These are phyloP conservation scores for Ciconia maguari DNA, from an alignment of 2,113 vertebrate species.

Conservation along the genomic window DNA sequence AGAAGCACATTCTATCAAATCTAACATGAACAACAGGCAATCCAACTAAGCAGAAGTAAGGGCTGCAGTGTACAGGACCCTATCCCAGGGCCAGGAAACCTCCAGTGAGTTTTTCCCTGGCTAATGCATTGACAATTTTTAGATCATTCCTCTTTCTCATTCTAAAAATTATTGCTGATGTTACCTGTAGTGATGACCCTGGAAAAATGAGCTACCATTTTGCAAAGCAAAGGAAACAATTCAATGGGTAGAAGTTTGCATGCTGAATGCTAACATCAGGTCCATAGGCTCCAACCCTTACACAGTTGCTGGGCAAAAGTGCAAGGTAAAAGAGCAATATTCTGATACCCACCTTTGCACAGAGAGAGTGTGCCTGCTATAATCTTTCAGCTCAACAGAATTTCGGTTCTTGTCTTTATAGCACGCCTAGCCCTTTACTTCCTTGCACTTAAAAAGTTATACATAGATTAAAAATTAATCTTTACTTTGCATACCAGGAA, in stretches of 20 bases:
- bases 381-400: slow-evolving; percentile 35
- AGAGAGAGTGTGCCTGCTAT: neutral
- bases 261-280: neutral
- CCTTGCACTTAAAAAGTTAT: neutral
- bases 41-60: neutral
- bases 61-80: neutral
- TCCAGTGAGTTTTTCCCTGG: neutral
- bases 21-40: neutral
- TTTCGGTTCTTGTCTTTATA: slow-evolving; percentile 26
- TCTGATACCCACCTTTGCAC: neutral
- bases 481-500: slow-evolving; percentile 79
- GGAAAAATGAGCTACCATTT: neutral
- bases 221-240: neutral
- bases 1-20: neutral
- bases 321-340: neutral
- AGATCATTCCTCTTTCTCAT: neutral
- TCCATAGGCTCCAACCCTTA: neutral
- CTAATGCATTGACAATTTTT: neutral
- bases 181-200: neutral
- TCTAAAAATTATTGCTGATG: neutral
- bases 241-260: neutral
- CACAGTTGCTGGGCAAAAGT: neutral
- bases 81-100: neutral
- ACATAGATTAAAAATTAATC: slow-evolving; percentile 4
- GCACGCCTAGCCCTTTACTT: neutral